Evolutionary conservation across 2,113 vertebrate species (phyloP), one percentile per base, ranked within the genome.

Genomic region (Lycaon pictus): DNA sequence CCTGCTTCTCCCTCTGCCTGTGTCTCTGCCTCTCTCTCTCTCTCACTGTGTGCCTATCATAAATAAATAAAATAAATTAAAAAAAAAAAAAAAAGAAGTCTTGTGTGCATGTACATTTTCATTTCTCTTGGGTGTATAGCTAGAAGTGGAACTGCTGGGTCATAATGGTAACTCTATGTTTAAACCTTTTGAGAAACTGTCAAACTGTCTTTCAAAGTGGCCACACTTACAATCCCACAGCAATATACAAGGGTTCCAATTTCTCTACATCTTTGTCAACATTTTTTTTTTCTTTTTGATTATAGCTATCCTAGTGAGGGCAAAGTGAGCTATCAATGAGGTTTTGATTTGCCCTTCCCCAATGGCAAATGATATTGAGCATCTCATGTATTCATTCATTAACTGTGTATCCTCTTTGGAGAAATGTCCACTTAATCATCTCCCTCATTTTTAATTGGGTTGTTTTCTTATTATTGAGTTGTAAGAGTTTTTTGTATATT

Each of bases 161-260:
- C 43, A 90, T 12, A 77, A 56, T 15, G 16, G 43, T 84, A 69
- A 83, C 11, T 63, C 23, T 37, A n/a, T 2, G 5, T 74, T 88
- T 95, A 81, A 90, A 90, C 37, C 37, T 85, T 93, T 77, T 80
- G 80, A 96, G 69, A 95, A 93, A 88, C 12, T 56, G n/a, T 53
- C 58, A 71, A 63, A 56, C 3, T 93, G 22, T 62, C 84, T 91
- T 85, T 90, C 69, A 35, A 87, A 90, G 88, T 81, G 87, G 53
- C 35, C 20, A 12, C 27, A 88, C 29, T 60, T 82, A 60, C 7
- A 86, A 82, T 58, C 60, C 82, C 62, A 69, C n/a, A 89, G 65
- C 19, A 43, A 53, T 53, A 2, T 11, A 12, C 8, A 8, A 88
- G 32, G 35, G 60, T n/a, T 83, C 22, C 5, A 53, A 29, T 56